Evolutionary conservation across 1,140 invertebrate species (phyloP).

Genomic region (Cyclargus thomasi): DNA sequence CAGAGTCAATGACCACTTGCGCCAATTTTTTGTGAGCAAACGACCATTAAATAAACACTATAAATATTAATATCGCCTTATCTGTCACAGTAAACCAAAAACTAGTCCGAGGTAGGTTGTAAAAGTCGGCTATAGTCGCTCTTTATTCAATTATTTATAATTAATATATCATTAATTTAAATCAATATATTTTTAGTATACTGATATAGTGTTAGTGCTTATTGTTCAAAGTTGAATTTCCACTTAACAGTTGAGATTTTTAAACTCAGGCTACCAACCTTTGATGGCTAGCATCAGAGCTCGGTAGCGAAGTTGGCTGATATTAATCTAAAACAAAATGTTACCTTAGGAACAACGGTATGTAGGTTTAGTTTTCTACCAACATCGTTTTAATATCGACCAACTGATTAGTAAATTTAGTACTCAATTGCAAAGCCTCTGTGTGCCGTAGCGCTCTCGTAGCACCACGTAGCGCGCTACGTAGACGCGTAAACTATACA

Average conservation of each 20-base stretch:
- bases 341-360: too few species aligned
- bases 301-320: too few species aligned
- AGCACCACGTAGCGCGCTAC: not conserved
- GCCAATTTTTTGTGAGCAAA: not conserved
- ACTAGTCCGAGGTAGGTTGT: not conserved
- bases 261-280: too few species aligned
- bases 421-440: not conserved
- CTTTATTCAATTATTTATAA: not conserved
- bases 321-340: too few species aligned
- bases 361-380: too few species aligned
- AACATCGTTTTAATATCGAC: too few species aligned
- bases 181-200: not conserved
- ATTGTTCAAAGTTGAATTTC: too few species aligned
- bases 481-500: too few species aligned
- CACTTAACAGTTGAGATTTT: too few species aligned
- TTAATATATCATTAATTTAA: not conserved
- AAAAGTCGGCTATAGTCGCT: not conserved
- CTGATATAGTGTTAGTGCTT: too few species aligned
- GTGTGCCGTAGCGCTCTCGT: not conserved
- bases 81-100: not conserved
- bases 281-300: too few species aligned
- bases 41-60: not conserved
- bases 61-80: not conserved
- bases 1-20: not conserved
- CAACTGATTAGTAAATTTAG: not conserved